Conservation (phyloP, 2,113 vertebrate species). For the Nothoprocta pentlandii region DNA sequence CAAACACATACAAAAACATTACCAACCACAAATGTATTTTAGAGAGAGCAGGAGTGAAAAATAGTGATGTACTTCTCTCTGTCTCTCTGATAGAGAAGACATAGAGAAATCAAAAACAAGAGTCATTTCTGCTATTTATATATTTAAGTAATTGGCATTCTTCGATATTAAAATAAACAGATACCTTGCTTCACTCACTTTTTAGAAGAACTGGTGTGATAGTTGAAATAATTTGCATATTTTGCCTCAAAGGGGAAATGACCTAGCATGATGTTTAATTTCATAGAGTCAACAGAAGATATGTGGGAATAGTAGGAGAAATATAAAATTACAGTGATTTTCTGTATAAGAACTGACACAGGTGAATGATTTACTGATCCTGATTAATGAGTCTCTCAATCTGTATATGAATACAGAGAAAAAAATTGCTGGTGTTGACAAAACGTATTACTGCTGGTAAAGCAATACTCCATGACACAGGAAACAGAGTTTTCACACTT, state of each 20-base stretch:
- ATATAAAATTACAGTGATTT: not conserved
- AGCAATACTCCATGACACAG: not conserved
- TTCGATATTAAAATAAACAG: not conserved
- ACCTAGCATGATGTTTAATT: not conserved
- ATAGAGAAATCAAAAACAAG: not conserved
- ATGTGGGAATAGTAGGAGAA: not conserved
- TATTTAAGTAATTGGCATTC: not conserved
- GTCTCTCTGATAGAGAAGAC: not conserved
- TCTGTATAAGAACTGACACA: not conserved
- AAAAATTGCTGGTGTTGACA: not conserved
- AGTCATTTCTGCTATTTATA: not conserved
- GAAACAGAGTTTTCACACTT: not conserved
- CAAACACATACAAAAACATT: not conserved
- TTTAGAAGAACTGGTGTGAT: not conserved
- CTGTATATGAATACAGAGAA: not conserved
- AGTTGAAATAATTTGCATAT: not conserved
- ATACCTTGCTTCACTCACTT: not conserved
- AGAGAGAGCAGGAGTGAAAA: not conserved
- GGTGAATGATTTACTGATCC: not conserved
- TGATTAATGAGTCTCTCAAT: not conserved
- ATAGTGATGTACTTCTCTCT: fast-evolving
- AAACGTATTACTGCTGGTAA: not conserved
- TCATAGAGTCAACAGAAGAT: not conserved
- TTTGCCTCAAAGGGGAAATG: not conserved
- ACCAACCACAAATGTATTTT: not conserved